Conservation (phyloP, 2,888 invertebrate species). For the Sclerodermus sp. region DNA sequence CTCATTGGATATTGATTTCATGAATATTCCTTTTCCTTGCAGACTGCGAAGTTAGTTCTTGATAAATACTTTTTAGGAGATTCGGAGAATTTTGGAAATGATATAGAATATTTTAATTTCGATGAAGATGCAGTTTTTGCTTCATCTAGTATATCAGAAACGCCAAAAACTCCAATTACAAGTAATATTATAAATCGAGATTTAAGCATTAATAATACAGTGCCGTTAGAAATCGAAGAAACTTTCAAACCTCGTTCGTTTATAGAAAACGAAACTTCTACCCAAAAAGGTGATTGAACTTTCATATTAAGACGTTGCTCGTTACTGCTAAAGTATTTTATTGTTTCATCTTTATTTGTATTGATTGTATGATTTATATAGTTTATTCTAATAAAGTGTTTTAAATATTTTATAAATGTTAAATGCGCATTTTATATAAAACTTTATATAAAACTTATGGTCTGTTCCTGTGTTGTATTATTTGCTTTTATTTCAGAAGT, state of each 20-base stretch:
- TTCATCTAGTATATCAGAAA: slow-evolving; percentile 31
- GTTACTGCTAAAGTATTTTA: too few species aligned
- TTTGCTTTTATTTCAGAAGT: slow-evolving; percentile 43
- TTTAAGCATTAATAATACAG: slow-evolving; percentile 38
- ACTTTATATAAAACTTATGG: background rate
- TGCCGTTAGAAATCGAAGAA: slow-evolving; percentile 49
- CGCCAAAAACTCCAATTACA: slow-evolving; percentile 9
- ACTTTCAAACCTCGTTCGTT: slow-evolving; percentile 39
- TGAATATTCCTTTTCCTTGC: slow-evolving; percentile 12
- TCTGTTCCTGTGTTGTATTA: background rate
- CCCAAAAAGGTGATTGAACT: slow-evolving; percentile 30
- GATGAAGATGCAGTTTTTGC: slow-evolving; percentile 39
- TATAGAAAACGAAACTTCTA: slow-evolving; percentile 28
- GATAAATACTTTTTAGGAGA: slow-evolving; percentile 75
- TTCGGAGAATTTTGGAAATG: slow-evolving; percentile 41
- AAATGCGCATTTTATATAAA: too few species aligned
- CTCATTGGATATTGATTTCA: background rate
- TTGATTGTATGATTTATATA: too few species aligned
- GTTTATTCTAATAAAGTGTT: too few species aligned
- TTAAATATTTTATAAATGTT: too few species aligned
- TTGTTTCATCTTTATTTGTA: too few species aligned
- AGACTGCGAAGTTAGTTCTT: slow-evolving; percentile 85
- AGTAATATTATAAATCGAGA: too few species aligned
- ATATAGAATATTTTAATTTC: slow-evolving; percentile 52
- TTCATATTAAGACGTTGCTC: too few species aligned